Evolutionary conservation across 2,888 invertebrate genomes (phyloP).

Genomic region (Cepaea hortensis): DNA sequence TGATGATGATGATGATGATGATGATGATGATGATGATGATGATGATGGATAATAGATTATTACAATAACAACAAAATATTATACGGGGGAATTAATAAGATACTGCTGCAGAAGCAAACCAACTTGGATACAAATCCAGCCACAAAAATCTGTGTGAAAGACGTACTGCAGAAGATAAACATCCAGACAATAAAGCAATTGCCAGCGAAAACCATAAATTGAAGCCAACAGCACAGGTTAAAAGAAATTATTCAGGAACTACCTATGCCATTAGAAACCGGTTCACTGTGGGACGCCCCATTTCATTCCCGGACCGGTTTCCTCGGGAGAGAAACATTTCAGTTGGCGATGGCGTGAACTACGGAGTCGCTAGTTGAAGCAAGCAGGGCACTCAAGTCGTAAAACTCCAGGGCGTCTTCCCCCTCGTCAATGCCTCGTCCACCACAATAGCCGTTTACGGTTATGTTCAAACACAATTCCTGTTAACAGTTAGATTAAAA

Average conservation of each 20-base stretch:
- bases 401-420: constrained; percentile 31
- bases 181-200: no score
- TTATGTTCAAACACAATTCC: neutral
- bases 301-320: neutral
- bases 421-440: neutral
- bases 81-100: neutral
- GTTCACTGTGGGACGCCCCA: constrained; percentile 6
- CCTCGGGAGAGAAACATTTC: neutral
- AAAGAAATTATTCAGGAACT: neutral
- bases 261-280: constrained; percentile 2
- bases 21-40: no score
- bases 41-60: no score
- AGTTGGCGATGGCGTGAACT: neutral
- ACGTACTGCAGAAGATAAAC: no score
- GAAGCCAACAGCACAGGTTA: no score
- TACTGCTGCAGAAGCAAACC: neutral
- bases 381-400: neutral
- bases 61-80: neutral
- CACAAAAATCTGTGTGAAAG: no score
- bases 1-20: no score
- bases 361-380: neutral
- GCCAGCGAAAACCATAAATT: neutral
- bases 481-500: constrained; percentile 25
- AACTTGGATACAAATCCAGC: neutral
- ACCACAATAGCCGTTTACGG: neutral